phyloP scores from a whole-genome alignment of 2,797 vertebrate genomes.

The Channallabes apus region DNA sequence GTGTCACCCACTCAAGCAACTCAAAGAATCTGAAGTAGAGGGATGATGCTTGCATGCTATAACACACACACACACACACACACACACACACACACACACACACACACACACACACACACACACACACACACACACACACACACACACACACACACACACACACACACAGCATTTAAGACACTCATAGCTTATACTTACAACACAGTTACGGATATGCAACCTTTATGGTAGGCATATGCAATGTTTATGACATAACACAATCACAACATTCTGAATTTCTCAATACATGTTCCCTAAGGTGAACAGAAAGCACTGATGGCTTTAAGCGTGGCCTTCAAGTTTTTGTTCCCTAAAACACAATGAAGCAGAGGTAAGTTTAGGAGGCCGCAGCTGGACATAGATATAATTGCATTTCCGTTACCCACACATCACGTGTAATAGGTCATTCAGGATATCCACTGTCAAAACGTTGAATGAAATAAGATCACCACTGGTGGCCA shows the following conservation, averaged over 20 bases:
- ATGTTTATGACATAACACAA: neutral
- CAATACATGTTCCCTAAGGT: neutral
- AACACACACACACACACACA: no score
- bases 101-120: no score
- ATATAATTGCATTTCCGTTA: slow-evolving; percentile 30
- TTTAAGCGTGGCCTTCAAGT: neutral
- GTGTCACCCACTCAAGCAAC: neutral
- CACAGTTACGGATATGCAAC: neutral
- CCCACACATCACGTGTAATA: slow-evolving; percentile 13
- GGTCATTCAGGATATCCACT: slow-evolving; percentile 15
- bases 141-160: neutral
- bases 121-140: no score
- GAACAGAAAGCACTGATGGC: neutral
- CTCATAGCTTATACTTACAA: neutral
- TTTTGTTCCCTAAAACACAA: neutral
- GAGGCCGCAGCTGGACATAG: slow-evolving; percentile 44
- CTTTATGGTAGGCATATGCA: neutral
- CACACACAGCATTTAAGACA: neutral
- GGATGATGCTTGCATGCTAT: neutral
- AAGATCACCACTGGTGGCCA: slow-evolving; percentile 13
- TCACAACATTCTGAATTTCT: neutral
- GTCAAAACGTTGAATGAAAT: slow-evolving; percentile 40
- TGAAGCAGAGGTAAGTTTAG: neutral
- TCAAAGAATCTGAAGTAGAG: slow-evolving; percentile 23
- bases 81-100: no score